Evolutionary conservation across 2,797 vertebrate species (phyloP).

Genomic region (Echeneis naucrates): DNA sequence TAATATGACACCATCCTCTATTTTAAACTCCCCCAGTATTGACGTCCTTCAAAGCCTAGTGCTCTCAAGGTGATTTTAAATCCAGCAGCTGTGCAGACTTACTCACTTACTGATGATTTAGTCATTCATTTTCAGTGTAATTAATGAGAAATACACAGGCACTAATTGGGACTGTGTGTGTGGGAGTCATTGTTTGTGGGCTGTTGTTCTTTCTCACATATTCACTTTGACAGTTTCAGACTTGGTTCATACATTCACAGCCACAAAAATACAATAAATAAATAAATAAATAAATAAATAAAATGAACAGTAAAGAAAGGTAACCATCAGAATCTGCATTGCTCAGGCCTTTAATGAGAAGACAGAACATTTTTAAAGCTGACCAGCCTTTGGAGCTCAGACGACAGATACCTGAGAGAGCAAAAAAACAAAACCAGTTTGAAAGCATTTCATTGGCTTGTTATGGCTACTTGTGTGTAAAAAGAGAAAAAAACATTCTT

Average conservation of each 20-base stretch:
- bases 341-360: too few relatives aligned
- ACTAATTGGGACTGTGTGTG: neutral
- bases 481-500: too few relatives aligned
- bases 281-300: too few relatives aligned
- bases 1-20: constrained; percentile 9
- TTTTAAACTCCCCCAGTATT: neutral
- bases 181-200: neutral
- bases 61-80: constrained; percentile 33
- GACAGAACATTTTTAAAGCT: too few relatives aligned
- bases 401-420: too few relatives aligned
- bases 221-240: neutral
- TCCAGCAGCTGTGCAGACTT: neutral
- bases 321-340: too few relatives aligned
- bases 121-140: neutral
- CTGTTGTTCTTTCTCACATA: constrained; percentile 6
- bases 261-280: too few relatives aligned
- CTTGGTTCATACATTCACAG: neutral
- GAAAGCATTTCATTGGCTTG: too few relatives aligned
- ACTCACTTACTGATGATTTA: neutral
- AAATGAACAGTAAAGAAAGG: too few relatives aligned
- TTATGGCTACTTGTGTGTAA: too few relatives aligned
- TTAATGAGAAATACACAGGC: neutral
- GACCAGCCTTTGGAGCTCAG: too few relatives aligned
- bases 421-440: too few relatives aligned
- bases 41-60: neutral